Percentiles rank a stretch among this genome's conserved stretches.
Conservation (phyloP, 2,113 vertebrate species). For the Pao palembangensis region DNA sequence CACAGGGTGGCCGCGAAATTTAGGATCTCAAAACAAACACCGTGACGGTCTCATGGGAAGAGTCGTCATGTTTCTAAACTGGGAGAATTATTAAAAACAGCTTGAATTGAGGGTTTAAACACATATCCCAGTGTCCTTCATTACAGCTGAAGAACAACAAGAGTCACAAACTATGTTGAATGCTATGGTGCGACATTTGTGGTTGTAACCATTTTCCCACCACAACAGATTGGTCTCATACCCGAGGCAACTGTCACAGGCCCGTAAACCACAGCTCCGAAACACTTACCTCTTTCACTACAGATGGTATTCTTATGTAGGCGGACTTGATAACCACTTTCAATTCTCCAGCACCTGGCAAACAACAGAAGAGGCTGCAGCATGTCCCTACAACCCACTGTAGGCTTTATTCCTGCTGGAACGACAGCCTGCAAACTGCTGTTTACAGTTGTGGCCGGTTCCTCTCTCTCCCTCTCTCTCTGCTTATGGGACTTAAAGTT, state of each 20-base stretch:
- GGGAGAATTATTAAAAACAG: too few species aligned
- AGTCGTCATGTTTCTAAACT: slow-evolving; percentile 44
- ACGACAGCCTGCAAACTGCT: neutral
- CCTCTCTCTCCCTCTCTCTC: too few species aligned
- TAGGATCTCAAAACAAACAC: slow-evolving; percentile 53
- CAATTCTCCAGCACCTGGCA: too few species aligned
- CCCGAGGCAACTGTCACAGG: neutral
- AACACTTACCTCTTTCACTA: neutral
- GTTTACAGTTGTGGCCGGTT: too few species aligned
- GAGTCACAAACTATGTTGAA: too few species aligned
- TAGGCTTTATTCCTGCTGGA: neutral
- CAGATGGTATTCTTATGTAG: neutral
- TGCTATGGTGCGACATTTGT: too few species aligned
- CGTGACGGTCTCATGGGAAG: slow-evolving; percentile 19
- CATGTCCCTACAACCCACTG: neutral
- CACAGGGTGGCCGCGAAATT: slow-evolving; percentile 22
- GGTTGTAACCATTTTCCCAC: too few species aligned
- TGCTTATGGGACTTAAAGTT: too few species aligned
- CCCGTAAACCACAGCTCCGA: neutral
- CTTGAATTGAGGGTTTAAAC: too few species aligned
- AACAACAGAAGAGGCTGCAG: neutral
- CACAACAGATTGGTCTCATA: too few species aligned
- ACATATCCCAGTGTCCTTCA: too few species aligned
- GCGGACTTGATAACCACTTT: neutral
- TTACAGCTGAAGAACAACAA: too few species aligned